Base-by-base conservation (phyloP, 2,888 invertebrate genomes). In the Laothoe populi region DNA sequence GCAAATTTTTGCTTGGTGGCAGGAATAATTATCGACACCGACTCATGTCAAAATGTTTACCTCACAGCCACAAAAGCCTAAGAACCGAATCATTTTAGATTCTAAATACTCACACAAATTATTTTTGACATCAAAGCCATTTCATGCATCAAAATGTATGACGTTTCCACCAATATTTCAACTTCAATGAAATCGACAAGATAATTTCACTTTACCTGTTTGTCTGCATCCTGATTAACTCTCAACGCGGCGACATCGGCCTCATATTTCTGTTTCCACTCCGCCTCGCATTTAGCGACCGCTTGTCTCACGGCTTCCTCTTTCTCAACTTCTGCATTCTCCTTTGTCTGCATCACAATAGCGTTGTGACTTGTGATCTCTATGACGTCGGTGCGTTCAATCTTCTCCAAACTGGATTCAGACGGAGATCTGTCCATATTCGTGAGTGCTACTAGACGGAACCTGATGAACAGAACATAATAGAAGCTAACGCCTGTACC, bases 391-490 rank as follows among this genome's bases (percentile, higher is more conserved):
- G 93, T 93, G 3, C 95, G 93, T 84, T 96, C 96, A 21, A 96
- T 95, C 84, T 95, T 96, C 76, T 97, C 97, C 4, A 97, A 88
- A 78, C 95, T 96, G 1, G 95, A 94, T 71, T 97, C 96, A 5
- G 96, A 96, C 0, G 96, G 96, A 62, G 96, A 96, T 44, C 95
- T 93, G 71, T 96, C 96, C 94, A 96, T 95, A 57, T 94, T 95
- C 10, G 95, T 95, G 64, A 95, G 89, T 0, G 96, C 95, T 94
- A 97, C 96, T 64, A 97, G 87, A 66, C 95, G 95, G 84, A 95
- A 96, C 70, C 96, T 94, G 64, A 35, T 10, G 0, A 60, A 38
- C 16, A 35, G 38, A 60, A 24, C 31, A 42, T 11, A 44, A 59
- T 23, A 4, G 53, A 11, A 13, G n/a, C n/a, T 26, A 48, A 4